Conservation (phyloP, 1,140 invertebrate species). For the Alviniconcha marisindica region DNA sequence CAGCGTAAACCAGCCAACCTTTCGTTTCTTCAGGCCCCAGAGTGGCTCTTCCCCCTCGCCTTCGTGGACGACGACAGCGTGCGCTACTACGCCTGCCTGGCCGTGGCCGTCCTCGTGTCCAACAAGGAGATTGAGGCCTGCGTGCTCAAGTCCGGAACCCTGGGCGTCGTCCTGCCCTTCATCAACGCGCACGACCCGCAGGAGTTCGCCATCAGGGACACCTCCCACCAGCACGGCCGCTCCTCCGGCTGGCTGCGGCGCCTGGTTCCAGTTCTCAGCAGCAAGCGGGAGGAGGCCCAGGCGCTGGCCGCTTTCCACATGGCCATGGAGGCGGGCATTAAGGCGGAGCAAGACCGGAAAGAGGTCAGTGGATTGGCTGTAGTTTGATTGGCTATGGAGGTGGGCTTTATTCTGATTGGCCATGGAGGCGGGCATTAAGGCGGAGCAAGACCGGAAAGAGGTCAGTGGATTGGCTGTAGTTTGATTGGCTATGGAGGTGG, state of each 20-base stretch:
- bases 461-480: slow-evolving; percentile 68
- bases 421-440: too few relatives aligned
- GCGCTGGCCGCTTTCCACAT: slow-evolving; percentile 99
- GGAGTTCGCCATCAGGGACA: slow-evolving; percentile 92
- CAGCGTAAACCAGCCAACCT: neutral
- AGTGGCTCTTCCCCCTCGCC: slow-evolving; percentile 98
- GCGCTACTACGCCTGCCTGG: slow-evolving; percentile 98
- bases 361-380: slow-evolving; percentile 78
- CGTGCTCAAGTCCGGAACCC: slow-evolving; percentile 94
- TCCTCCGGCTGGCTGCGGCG: slow-evolving; percentile 96
- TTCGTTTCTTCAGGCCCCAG: slow-evolving; percentile 80
- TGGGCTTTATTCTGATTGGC: too few relatives aligned
- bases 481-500: too few relatives aligned
- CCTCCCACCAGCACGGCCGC: slow-evolving; percentile 96
- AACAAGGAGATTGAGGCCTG: slow-evolving; percentile 99
- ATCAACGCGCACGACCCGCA: slow-evolving; percentile 95
- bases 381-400: too few relatives aligned
- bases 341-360: slow-evolving; percentile 95
- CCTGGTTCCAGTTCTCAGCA: slow-evolving; percentile 95
- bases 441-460: slow-evolving; percentile 95
- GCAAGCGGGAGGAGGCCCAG: slow-evolving; percentile 96
- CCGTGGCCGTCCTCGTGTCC: slow-evolving; percentile 96
- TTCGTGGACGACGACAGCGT: slow-evolving; percentile 94
- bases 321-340: slow-evolving; percentile 99
- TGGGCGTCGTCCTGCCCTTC: slow-evolving; percentile 97